Conservation (phyloP, 2,113 vertebrate genomes). For the Paralichthys olivaceus region DNA sequence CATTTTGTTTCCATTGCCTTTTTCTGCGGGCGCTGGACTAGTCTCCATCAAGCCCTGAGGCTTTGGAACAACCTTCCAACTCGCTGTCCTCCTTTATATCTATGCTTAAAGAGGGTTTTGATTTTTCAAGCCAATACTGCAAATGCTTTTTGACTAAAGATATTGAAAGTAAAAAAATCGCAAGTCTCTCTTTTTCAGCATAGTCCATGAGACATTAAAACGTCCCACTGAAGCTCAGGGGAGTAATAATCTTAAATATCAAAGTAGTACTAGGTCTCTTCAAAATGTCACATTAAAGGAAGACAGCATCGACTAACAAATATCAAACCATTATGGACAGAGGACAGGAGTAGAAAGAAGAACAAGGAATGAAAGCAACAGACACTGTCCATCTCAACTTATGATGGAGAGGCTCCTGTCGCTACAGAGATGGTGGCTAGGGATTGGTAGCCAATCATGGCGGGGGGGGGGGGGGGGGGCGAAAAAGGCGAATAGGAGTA, state of each 20-base stretch:
- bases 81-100: conserved; percentile 63
- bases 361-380: neutral
- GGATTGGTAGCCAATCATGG: conserved; percentile 21
- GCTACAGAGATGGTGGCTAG: conserved; percentile 18
- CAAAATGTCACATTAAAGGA: conserved; percentile 20
- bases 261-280: neutral
- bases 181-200: neutral
- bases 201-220: conserved; percentile 4
- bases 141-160: neutral
- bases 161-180: conserved; percentile 2
- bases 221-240: conserved; percentile 13
- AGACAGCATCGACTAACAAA: neutral
- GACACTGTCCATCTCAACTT: conserved; percentile 17
- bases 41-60: conserved; percentile 45
- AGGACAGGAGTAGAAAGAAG: neutral
- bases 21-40: conserved; percentile 31
- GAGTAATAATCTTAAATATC: conserved; percentile 25
- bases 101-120: conserved; percentile 16
- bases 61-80: conserved; percentile 68
- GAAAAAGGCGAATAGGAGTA: too few species aligned
- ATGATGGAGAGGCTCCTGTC: conserved; percentile 19
- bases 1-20: conserved; percentile 17
- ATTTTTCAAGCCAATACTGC: conserved; percentile 14
- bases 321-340: neutral
- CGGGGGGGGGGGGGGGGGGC: neutral